Base-by-base conservation (phyloP, 2,888 invertebrate genomes). In the Biston betularia region DNA sequence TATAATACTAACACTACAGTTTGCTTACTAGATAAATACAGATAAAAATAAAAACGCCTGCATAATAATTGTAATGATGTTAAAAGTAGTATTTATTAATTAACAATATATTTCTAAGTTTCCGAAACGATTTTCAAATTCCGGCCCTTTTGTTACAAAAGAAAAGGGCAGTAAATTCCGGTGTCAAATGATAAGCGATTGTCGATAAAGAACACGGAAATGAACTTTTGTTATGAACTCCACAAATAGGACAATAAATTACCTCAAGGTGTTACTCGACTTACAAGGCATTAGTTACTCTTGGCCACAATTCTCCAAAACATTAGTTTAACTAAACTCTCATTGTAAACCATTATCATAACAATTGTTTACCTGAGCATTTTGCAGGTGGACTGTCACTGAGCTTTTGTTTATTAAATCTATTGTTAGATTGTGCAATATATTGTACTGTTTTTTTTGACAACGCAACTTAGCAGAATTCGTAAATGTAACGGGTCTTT, bases 171-270 rank as follows among this genome's bases (percentile, higher is more conserved):
- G 85, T 90, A 90, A 90, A 89, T 91, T 86, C 76, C 71, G 77
- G 62, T 87, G 88, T 89, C 89, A 82, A 85, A 86, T 79, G 91
- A 92, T 92, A 92, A 85, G 84, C 78, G 76, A 80, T 75, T 81
- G 79, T 80, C 83, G 89, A 91, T 90, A 89, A 89, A 89, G 87
- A 89, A 92, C 89, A 91, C 89, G 92, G 92, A 93, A 92, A 93
- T 85, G 85, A 83, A 88, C 86, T 88, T 91, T 93, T 93, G 91
- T 92, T 88, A 86, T 85, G 83, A 87, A 81, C 79, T 83, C 78
- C 79, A 85, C 83, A 86, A 89, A 91, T 86, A 89, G 84, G 82
- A 82, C 85, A 83, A 90, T 93, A 93, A 92, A 93, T 93, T 88
- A 92, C 84, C 81, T 81, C 89, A 92, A 93, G 92, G 92, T 92